Evolutionary conservation across 2,113 vertebrate species (phyloP), one percentile per base, ranked within the genome.

Genomic region (Lampris megalopsis): DNA sequence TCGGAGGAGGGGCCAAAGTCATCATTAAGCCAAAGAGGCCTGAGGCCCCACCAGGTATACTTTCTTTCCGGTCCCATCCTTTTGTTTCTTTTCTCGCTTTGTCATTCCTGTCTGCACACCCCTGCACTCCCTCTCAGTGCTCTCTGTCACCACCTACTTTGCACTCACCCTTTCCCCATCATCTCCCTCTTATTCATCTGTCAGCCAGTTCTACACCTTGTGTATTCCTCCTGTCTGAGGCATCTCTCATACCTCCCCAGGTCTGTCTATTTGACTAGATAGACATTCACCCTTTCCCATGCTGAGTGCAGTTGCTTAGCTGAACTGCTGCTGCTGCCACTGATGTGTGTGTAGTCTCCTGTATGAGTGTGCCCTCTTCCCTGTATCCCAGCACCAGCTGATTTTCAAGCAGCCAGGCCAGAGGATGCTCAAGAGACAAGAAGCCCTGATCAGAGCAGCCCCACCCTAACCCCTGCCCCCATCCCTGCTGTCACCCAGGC

Each of bases 1-100:
- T 99, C 64, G 98, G 98, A 0, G 98, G 98, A 7, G 98, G 98
- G 5, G 98, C 94, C 5, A 98, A 97, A 86, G 94, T 98, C 75
- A 91, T 99, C 0, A 92, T 99, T 62, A 98, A 96, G 75, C 97
- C 97, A 78, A 97, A 96, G 76, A 93, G 96, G 68, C 94, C 95
- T 0, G 97, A 98, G 80, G 93, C 85, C 70, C 92, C 97, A 79
- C 95, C 97, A 95, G 97, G 97, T 98, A 93, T 45, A 70, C 57
- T 8, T 9, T 4, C 36, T 61, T 63, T 56, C 7, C 42, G 38
- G 9, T 70, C 49, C 5, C 5, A 4, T 47, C 9, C 45, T 54
- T 5, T 24, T 13, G 13, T 0, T 6, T 63, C 67, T 67, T 42
- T 48, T 4, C 62, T 38, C 36, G 48, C 61, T n/a, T 5, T 64